These are phyloP conservation scores for Centrocercus urophasianus DNA, from an alignment of 2,113 vertebrate species.

Conservation along the genomic window DNA sequence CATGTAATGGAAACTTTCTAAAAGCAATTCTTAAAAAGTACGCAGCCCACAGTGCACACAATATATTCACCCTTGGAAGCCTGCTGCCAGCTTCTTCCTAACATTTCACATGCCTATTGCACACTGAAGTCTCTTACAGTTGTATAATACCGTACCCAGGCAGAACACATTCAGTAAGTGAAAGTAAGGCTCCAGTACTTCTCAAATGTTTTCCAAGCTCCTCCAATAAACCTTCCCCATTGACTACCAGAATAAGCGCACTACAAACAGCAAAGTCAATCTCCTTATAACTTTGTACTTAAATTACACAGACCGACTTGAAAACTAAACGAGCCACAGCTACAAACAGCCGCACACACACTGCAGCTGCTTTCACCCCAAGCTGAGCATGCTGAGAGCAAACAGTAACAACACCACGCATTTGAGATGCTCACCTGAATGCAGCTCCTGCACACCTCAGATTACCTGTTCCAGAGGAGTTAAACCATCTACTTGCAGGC, in stretches of 20 bases:
- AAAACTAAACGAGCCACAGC: neutral
- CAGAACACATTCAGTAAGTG: neutral
- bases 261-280: neutral
- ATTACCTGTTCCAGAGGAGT: neutral
- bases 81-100: neutral
- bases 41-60: neutral
- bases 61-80: neutral
- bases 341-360: rapidly evolving
- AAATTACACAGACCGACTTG: neutral
- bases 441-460: neutral
- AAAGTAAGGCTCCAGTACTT: neutral
- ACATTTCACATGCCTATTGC: neutral
- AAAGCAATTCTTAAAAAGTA: neutral
- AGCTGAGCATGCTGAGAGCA: rapidly evolving
- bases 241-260: rapidly evolving
- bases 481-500: neutral
- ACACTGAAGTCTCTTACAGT: neutral
- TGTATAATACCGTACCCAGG: neutral
- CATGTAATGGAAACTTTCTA: neutral
- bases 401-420: rapidly evolving
- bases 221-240: neutral
- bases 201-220: rapidly evolving
- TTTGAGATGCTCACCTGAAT: neutral
- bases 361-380: neutral
- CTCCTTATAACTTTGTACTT: neutral